These are phyloP conservation scores for Xylota segnis DNA, from an alignment of 2,888 invertebrate genomes.

Conservation along the genomic window DNA sequence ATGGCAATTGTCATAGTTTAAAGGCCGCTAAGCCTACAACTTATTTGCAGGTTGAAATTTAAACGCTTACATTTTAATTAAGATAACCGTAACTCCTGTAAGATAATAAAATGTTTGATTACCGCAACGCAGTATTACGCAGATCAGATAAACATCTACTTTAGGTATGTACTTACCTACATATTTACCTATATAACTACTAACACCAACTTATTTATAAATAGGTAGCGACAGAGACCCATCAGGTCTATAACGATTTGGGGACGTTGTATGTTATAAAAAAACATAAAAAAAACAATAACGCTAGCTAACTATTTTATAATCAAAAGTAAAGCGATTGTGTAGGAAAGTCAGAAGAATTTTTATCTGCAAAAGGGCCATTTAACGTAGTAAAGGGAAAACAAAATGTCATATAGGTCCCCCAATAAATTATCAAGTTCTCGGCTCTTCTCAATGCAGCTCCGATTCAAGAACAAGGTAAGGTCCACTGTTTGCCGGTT, in stretches of 20 bases:
- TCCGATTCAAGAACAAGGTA: slow-evolving; percentile 68
- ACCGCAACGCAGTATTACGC: too few relatives aligned
- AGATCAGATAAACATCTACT: too few relatives aligned
- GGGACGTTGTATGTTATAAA: slow-evolving; percentile 76
- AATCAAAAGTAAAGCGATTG: slow-evolving; percentile 74
- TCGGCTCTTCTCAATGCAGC: slow-evolving; percentile 74
- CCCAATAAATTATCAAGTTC: slow-evolving; percentile 83
- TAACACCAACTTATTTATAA: too few relatives aligned
- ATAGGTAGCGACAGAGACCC: slow-evolving; percentile 59
- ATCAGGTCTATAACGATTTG: slow-evolving; percentile 54
- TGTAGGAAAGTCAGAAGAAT: slow-evolving; percentile 60
- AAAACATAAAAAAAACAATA: slow-evolving; percentile 79
- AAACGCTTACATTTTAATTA: too few relatives aligned
- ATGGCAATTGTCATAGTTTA: too few relatives aligned
- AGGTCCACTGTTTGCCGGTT: slow-evolving; percentile 71
- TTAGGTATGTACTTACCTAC: too few relatives aligned
- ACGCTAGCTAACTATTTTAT: slow-evolving; percentile 67
- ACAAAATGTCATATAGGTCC: slow-evolving; percentile 83
- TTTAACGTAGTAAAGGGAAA: slow-evolving; percentile 77
- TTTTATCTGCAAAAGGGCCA: slow-evolving; percentile 73
- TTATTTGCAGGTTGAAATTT: too few relatives aligned
- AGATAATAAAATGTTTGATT: too few relatives aligned
- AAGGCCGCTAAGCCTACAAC: too few relatives aligned
- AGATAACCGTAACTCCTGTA: too few relatives aligned
- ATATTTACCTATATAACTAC: too few relatives aligned